Percentiles rank a stretch among this genome's conserved stretches.
Evolutionary conservation across 1,140 invertebrate genomes (phyloP).

Genomic region (Listronotus bonariensis): DNA sequence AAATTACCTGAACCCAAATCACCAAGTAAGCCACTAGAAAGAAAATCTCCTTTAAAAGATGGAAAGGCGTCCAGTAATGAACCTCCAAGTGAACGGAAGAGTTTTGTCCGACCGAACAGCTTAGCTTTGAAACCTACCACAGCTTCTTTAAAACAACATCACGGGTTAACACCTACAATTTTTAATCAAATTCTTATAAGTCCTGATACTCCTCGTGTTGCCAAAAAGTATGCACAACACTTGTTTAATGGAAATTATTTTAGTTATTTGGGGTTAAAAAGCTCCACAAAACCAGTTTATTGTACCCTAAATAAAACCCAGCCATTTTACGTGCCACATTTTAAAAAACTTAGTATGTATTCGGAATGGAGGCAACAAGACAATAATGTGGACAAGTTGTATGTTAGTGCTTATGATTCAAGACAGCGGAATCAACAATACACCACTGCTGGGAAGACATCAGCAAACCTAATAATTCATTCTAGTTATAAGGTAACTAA

Average conservation of each 20-base stretch:
- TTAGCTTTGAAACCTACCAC: slow-evolving; percentile 80
- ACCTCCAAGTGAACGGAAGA: slow-evolving; percentile 52
- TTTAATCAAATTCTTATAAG: slow-evolving; percentile 80
- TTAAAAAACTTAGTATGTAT: slow-evolving; percentile 95
- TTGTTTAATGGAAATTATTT: slow-evolving; percentile 91
- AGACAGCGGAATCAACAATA: slow-evolving; percentile 68
- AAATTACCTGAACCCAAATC: slow-evolving; percentile 15
- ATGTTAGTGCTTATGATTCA: slow-evolving; percentile 67
- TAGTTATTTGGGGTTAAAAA: slow-evolving; percentile 88
- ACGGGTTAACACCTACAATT: slow-evolving; percentile 75
- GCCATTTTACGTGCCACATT: slow-evolving; percentile 91
- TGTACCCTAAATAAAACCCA: slow-evolving; percentile 92
- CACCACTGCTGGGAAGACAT: slow-evolving; percentile 65
- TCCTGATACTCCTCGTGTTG: slow-evolving; percentile 86
- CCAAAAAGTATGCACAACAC: slow-evolving; percentile 84
- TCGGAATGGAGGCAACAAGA: slow-evolving; percentile 80
- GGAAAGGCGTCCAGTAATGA: not conserved
- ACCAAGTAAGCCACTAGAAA: slow-evolving; percentile 3
- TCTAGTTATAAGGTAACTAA: slow-evolving; percentile 59
- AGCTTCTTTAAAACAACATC: slow-evolving; percentile 76
- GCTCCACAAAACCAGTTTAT: slow-evolving; percentile 88
- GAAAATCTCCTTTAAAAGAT: slow-evolving; percentile 7
- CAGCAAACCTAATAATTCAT: slow-evolving; percentile 72
- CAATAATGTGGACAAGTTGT: slow-evolving; percentile 52
- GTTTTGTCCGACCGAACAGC: slow-evolving; percentile 79